Base-by-base conservation (phyloP, 1,140 invertebrate species). In the Matsumurasca onukii region DNA sequence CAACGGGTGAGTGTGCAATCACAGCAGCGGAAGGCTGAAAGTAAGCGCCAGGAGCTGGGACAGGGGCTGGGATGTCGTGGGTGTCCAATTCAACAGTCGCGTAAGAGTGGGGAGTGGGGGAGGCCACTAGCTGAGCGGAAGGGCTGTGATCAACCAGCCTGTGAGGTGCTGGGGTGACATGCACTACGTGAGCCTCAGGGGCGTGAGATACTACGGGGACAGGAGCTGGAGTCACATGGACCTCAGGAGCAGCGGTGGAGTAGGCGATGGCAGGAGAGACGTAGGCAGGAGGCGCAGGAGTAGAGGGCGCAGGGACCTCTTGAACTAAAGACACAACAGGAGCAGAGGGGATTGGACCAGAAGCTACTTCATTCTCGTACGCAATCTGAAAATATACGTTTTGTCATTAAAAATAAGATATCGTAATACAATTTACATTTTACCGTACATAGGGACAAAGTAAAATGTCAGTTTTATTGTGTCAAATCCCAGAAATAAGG, bases 361-460 rank as follows among this genome's bases (percentile, higher is more conserved):
- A 34, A 34, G 31, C 22, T 22, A 61, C 57, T 51, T 51, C 49
- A 22, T 51, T 51, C 49, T 51, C 49, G 49, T 51, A 22, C 17
- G 49, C 49, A 51, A 51, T 51, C 49, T 51, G 49, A 51, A 51
- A 51, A 9, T n/a, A n/a, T n/a, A n/a, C n/a, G n/a, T n/a, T n/a
- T n/a, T n/a, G n/a, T n/a, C n/a, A n/a, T n/a, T n/a, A n/a, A n/a
- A n/a, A n/a, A n/a, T n/a, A n/a, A n/a, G n/a, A n/a, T n/a, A n/a
- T n/a, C n/a, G n/a, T n/a, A n/a, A n/a, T n/a, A n/a, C n/a, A n/a
- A n/a, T n/a, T n/a, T n/a, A n/a, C n/a, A n/a, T n/a, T n/a, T n/a
- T n/a, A n/a, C n/a, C n/a, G n/a, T n/a, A n/a, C n/a, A n/a, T n/a
- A n/a, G n/a, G n/a, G n/a, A n/a, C n/a, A n/a, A n/a, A n/a, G n/a